Conservation (phyloP, 2,888 invertebrate species). For the Gymnosoma rotundatum region DNA sequence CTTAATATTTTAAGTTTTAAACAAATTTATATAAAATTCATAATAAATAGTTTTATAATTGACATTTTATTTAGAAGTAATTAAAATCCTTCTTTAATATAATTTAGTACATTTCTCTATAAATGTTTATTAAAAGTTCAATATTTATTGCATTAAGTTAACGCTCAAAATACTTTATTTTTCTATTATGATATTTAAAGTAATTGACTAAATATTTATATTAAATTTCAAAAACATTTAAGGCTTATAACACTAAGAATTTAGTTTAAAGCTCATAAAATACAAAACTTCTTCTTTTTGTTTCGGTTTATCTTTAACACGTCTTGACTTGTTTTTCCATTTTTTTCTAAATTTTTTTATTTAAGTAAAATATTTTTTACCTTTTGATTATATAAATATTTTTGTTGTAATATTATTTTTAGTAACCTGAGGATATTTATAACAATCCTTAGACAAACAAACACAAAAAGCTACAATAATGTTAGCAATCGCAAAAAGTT, state of each 20-base stretch:
- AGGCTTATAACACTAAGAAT: not conserved
- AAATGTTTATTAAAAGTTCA: too few relatives aligned
- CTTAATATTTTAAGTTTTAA: too few relatives aligned
- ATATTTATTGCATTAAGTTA: too few relatives aligned
- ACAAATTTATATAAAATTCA: too few relatives aligned
- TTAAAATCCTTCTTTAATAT: too few relatives aligned
- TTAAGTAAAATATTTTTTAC: constrained; percentile 28
- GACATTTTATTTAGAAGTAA: too few relatives aligned
- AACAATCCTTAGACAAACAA: constrained; percentile 50
- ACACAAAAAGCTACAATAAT: not conserved
- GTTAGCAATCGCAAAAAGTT: not conserved
- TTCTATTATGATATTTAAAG: too few relatives aligned
- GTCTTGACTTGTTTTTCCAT: not conserved
- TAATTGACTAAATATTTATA: too few relatives aligned
- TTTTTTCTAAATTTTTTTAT: not conserved
- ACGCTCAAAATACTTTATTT: too few relatives aligned
- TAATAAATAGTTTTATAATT: too few relatives aligned
- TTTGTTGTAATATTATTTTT: constrained; percentile 42
- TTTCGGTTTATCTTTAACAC: not conserved
- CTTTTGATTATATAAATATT: constrained; percentile 49
- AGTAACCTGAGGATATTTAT: constrained; percentile 59
- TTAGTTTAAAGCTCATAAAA: not conserved
- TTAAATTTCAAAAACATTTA: too few relatives aligned
- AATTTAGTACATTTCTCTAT: too few relatives aligned
- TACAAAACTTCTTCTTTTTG: not conserved